Conservation (phyloP, 1,140 invertebrate genomes). For the Micrasema longulum region DNA sequence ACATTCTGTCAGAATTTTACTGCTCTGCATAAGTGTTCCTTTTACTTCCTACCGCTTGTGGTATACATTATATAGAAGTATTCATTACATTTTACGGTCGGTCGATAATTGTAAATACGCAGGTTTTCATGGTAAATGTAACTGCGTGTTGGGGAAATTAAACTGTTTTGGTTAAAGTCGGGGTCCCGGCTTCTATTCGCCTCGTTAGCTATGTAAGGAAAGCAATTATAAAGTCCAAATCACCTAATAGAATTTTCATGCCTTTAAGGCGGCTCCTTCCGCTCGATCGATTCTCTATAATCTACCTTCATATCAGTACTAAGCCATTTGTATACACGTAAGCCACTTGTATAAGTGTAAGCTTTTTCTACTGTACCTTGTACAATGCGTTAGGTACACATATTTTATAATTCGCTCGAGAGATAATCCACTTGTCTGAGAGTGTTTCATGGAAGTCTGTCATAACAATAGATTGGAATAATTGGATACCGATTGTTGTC, state of each 20-base stretch:
- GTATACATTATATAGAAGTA: neutral
- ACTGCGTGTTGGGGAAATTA: constrained; percentile 25
- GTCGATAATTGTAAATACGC: constrained; percentile 28
- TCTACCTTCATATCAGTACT: neutral
- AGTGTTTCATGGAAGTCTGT: constrained; percentile 39
- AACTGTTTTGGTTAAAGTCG: constrained; percentile 39
- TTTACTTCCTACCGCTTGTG: too few relatives aligned
- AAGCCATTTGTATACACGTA: neutral
- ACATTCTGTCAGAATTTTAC: constrained; percentile 1
- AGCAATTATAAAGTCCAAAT: constrained; percentile 53
- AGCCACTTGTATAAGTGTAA: neutral
- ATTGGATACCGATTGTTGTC: constrained; percentile 43
- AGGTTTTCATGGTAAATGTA: constrained; percentile 25
- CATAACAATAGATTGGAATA: constrained; percentile 40
- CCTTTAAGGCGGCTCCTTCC: constrained; percentile 28
- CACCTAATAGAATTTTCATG: constrained; percentile 53
- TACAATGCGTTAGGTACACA: neutral
- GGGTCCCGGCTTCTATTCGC: constrained; percentile 40
- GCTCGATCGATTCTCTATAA: constrained; percentile 12
- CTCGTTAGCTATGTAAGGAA: constrained; percentile 52
- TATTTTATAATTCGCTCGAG: neutral
- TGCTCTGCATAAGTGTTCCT: too few relatives aligned
- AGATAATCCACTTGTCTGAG: neutral
- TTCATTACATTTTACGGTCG: constrained; percentile 34
- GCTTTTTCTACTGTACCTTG: neutral